Percentiles rank a stretch among this genome's conserved stretches.
Conservation (phyloP, 2,888 invertebrate genomes). For the Cylindroiulus punctatus region DNA sequence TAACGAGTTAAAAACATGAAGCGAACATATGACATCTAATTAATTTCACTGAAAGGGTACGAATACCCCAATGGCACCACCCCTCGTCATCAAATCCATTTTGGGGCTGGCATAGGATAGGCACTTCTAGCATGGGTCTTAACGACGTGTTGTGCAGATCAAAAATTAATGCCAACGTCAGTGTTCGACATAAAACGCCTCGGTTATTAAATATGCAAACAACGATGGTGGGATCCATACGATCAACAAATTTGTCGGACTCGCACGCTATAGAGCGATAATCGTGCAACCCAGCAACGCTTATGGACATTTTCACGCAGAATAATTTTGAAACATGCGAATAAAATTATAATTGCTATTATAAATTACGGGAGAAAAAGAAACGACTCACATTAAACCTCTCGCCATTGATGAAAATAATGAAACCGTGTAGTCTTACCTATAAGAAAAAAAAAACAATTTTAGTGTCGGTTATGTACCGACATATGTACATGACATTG, state of each 20-base stretch:
- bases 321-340: not conserved
- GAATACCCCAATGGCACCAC: not conserved
- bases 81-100: not conserved
- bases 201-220: constrained; percentile 24
- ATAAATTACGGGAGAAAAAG: not conserved
- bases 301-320: not conserved
- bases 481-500: too few species aligned
- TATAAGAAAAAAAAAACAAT: not conserved
- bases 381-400: not conserved
- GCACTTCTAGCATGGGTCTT: not conserved
- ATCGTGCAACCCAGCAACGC: not conserved
- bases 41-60: not conserved
- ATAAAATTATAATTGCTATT: not conserved
- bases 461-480: not conserved
- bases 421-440: not conserved
- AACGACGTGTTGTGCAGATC: not conserved
- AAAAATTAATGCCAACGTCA: not conserved
- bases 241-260: not conserved
- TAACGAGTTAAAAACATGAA: not conserved
- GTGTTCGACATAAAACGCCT: not conserved
- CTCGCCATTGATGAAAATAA: not conserved
- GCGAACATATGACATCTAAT: not conserved
- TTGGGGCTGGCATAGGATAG: not conserved
- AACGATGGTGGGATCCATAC: not conserved
- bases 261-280: not conserved